Base-by-base conservation (phyloP, 2,888 invertebrate genomes). In the Tenthredo notha region DNA sequence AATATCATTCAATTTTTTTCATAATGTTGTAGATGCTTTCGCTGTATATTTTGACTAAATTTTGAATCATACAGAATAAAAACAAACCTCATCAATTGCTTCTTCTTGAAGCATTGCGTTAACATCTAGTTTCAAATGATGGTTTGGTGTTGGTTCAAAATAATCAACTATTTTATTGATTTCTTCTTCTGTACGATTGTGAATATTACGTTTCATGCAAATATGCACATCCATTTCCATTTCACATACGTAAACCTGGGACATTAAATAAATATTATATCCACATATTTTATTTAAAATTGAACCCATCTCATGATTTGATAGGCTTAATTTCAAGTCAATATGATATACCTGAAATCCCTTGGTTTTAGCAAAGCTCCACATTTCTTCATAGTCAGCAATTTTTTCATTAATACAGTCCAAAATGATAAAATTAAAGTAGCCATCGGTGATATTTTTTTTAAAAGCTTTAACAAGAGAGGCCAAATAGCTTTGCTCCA, bases 371-470 rank as follows among this genome's bases (percentile, higher is more conserved):
- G 98, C 97, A 93, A 96, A 97, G 91, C 96, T 97, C 96, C 97
- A 97, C 95, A 98, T 96, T 91, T 98, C 98, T 85, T 97, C 97
- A 92, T 98, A 98, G 90, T 97, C 95, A 87, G 95, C 95, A 25
- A 97, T 94, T 91, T 96, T 96, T 87, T 97, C 97, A 93, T 99
- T 98, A 61, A 98, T 96, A 90, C 98, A 97, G 93, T 99, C 99
- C 70, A 98, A 96, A 92, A 99, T 98, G 88, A 99, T 96, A 92
- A 99, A 98, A 85, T 97, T 96, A 93, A 98, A 99, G 92, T 97
- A 98, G 86, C 98, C 97, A 93, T 98, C 98, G 10, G 97, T 97
- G 3, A 99, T 94, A 40, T 97, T 98, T 94, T 98, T 98, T 92
- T 97, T 98, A 92, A 98, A 98, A 15, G 98, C 97, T 94, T 98